Base-by-base conservation (phyloP, 2,797 vertebrate species). In the Melopsittacus undulatus region DNA sequence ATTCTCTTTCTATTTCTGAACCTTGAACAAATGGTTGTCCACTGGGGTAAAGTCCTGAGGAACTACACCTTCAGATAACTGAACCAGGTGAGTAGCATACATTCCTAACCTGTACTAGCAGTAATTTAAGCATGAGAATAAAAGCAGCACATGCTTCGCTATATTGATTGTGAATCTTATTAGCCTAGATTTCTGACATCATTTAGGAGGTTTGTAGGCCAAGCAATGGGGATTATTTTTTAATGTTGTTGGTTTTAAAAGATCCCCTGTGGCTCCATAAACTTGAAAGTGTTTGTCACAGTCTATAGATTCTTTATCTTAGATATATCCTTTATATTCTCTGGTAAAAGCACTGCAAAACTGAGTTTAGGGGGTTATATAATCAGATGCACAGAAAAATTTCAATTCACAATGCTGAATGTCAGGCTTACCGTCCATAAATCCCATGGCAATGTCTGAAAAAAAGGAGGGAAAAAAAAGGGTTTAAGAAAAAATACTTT, bases 401-500 rank as follows among this genome's bases (percentile, higher is more conserved):
- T 30, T 59, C 79, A 66, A 11, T 36, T 74, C 2, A 12, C 29
- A 91, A 23, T 43, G 74, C 57, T 61, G 72, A 61, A 87, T 52
- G 29, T 83, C 42, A 80, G 46, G 48, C 99, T 99, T 98, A 99
- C 99, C 98, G 99, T 98, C 99, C 99, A 99, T 43, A 99, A 98
- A 92, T 99, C 99, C 99, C 99, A 99, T 5, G 99, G 99, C 57
- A 99, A 97, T 36, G 98, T 99, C 99, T 99, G 96, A 87, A 97
- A 97, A 78, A 85, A 93, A 93, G 11, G 97, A 70, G 13, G 15
- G 49, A 92, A 56, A 79, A 82, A 92, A 94, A 85, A 93, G 32
- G 27, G 9, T 61, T 11, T 97, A 66, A 95, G 72, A 81, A 93
- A 93, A 96, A 97, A 95, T 30, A 88, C 10, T n/a, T 5, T 94